These are phyloP conservation scores for Brachyrhaphis roseni DNA, from an alignment of 2,797 vertebrate species.

Conservation along the genomic window DNA sequence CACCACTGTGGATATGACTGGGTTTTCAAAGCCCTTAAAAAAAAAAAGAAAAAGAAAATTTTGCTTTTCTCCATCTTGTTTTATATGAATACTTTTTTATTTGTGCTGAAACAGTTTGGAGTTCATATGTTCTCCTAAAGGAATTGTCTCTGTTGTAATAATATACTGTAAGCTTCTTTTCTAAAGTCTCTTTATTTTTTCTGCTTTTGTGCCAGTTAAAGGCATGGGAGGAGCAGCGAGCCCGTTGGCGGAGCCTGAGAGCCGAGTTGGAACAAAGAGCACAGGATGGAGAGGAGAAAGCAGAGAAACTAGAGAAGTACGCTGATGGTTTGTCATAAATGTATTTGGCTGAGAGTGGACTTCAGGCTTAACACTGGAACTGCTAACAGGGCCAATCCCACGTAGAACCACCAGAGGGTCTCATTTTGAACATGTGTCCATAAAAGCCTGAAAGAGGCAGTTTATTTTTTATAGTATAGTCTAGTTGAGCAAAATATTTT, in stretches of 20 bases:
- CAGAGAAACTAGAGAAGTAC: slow-evolving; percentile 89
- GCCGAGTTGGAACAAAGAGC: slow-evolving; percentile 84
- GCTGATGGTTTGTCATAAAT: not conserved
- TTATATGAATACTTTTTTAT: slow-evolving; percentile 27
- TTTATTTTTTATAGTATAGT: not conserved
- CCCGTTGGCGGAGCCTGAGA: slow-evolving; percentile 81
- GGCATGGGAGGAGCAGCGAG: slow-evolving; percentile 76
- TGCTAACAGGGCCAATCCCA: not conserved
- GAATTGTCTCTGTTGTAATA: slow-evolving; percentile 15
- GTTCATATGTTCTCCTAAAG: not conserved
- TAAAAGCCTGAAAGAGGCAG: not conserved
- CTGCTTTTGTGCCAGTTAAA: slow-evolving; percentile 77
- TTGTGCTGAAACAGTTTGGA: slow-evolving; percentile 20
- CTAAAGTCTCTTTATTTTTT: not conserved
- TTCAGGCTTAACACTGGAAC: not conserved
- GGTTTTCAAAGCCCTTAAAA: slow-evolving; percentile 43
- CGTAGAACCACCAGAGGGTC: not conserved
- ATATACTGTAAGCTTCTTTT: not conserved
- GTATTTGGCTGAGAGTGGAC: not conserved
- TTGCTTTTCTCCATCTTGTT: slow-evolving; percentile 22
- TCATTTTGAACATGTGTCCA: not conserved
- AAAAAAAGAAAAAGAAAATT: slow-evolving; percentile 21
- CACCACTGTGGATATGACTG: slow-evolving; percentile 57
- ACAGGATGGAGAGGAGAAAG: slow-evolving; percentile 88
- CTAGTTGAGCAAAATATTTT: not conserved